phyloP scores from a whole-genome alignment of 53 echinoderm and acorn worm species.

The Echinometra lucunter region DNA sequence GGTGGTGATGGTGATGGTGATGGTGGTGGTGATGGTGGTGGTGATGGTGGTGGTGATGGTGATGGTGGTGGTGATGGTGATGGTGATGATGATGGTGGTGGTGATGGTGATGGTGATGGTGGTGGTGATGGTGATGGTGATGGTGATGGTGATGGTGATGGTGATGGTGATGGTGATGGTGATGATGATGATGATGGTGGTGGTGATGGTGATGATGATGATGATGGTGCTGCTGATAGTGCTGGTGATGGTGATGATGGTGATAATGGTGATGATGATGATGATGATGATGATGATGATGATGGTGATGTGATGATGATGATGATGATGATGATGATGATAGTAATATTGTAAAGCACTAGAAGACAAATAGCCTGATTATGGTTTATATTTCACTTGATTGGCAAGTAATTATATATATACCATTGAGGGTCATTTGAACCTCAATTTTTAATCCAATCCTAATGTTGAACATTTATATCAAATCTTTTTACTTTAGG shows the following conservation, averaged over 20 bases:
- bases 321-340: not conserved
- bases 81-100: not conserved
- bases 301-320: no score
- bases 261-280: not conserved
- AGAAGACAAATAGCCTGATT: not conserved
- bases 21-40: no score
- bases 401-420: not conserved
- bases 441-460: not conserved
- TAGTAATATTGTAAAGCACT: not conserved
- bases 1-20: not conserved
- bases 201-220: conserved; percentile 7
- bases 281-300: not conserved
- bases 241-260: not conserved
- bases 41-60: conserved; percentile 10
- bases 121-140: not conserved
- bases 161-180: not conserved
- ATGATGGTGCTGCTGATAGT: not conserved
- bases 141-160: not conserved
- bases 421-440: not conserved
- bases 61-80: conserved; percentile 1
- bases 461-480: not conserved
- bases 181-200: not conserved
- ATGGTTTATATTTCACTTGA: not conserved
- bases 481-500: not conserved
- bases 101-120: not conserved